Percentiles rank a stretch among this genome's conserved stretches.
Conservation (phyloP, 2,113 vertebrate genomes). For the Barbus barbus region DNA sequence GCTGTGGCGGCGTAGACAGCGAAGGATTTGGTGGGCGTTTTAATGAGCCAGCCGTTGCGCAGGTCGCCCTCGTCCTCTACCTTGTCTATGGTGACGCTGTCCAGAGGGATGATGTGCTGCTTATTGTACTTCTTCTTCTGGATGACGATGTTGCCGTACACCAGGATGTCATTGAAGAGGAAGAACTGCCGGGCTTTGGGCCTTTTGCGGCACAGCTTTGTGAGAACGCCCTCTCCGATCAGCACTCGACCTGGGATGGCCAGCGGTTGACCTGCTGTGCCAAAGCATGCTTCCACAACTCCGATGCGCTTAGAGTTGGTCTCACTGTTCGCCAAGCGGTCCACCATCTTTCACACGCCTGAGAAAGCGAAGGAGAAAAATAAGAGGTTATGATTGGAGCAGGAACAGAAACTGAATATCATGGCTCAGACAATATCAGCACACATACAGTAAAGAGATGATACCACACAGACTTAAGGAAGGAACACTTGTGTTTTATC, state of each 20-base stretch:
- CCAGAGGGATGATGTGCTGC: conserved; percentile 97
- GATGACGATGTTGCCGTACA: conserved; percentile 98
- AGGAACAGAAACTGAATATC: not conserved
- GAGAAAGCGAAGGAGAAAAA: conserved; percentile 16
- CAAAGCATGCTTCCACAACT: conserved; percentile 96
- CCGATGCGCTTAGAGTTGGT: conserved; percentile 94
- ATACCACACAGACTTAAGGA: not conserved
- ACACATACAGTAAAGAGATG: not conserved
- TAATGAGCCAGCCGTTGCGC: conserved; percentile 97
- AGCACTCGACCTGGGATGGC: conserved; percentile 95
- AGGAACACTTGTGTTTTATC: not conserved
- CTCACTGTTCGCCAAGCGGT: conserved; percentile 98
- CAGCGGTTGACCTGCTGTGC: conserved; percentile 92
- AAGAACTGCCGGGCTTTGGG: conserved; percentile 98
- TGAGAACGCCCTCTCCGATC: conserved; percentile 97
- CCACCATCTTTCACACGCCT: conserved; percentile 92
- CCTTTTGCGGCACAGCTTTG: conserved; percentile 96
- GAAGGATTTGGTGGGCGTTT: conserved; percentile 97
- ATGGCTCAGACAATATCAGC: not conserved
- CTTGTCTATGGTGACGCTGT: conserved; percentile 96
- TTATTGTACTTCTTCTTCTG: conserved; percentile 99
- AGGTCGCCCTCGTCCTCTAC: conserved; percentile 94
- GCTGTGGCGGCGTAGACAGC: conserved; percentile 96
- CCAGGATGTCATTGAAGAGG: conserved; percentile 98
- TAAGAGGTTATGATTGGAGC: not conserved